Conservation (phyloP, 1,140 invertebrate genomes). For the Drosophila hydei region DNA sequence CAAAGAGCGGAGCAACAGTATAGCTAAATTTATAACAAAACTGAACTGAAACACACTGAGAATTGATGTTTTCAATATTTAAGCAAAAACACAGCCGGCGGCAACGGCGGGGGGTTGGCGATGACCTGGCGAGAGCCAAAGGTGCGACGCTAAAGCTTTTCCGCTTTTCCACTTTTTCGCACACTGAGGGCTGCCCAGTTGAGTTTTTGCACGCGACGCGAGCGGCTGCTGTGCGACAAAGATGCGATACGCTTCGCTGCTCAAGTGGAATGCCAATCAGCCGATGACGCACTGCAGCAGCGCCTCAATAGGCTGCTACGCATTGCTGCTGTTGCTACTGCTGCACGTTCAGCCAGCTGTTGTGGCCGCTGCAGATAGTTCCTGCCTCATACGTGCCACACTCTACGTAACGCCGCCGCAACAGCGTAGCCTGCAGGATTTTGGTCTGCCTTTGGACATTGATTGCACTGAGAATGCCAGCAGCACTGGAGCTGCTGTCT, state of each 20-base stretch:
- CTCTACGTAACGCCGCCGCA: conserved; percentile 41
- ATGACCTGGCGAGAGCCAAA: conserved; percentile 52
- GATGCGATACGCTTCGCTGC: conserved; percentile 51
- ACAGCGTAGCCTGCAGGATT: conserved; percentile 43
- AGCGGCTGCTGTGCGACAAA: conserved; percentile 14
- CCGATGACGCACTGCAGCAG: conserved; percentile 66
- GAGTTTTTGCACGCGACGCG: conserved; percentile 59
- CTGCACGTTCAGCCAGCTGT: conserved; percentile 7
- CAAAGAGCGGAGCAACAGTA: neutral
- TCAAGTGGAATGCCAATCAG: conserved; percentile 35
- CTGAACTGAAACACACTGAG: conserved; percentile 32
- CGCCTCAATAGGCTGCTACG: conserved; percentile 6
- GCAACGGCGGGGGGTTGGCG: conserved; percentile 40
- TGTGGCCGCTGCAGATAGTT: neutral
- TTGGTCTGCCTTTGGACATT: conserved; percentile 60
- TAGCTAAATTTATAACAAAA: conserved; percentile 66
- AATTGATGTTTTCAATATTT: conserved; percentile 58
- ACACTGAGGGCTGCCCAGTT: conserved; percentile 68
- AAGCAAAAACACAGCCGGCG: too few relatives aligned
- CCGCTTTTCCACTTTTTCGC: conserved; percentile 50
- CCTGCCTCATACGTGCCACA: conserved; percentile 63
- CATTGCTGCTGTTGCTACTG: conserved; percentile 33
- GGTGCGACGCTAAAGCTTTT: conserved; percentile 52
- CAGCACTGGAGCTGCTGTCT: neutral
- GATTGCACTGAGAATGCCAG: conserved; percentile 41